Conservation (phyloP, 2,797 vertebrate genomes). For the Vespertilio murinus region DNA sequence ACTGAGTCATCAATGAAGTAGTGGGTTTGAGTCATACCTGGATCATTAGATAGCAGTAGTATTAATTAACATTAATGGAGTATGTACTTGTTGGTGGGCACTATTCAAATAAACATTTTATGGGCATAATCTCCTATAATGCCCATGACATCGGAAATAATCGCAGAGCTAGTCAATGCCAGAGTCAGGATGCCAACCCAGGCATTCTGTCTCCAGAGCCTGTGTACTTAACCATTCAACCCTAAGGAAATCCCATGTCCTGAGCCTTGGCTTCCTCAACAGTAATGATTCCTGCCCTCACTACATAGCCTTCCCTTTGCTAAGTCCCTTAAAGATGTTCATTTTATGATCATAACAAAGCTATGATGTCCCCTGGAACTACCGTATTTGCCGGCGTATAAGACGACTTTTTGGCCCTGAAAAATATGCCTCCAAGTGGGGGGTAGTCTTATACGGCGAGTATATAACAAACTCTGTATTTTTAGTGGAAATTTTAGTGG, state of each 20-base stretch:
- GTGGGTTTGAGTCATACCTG: background rate
- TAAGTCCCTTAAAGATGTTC: background rate
- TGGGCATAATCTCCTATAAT: background rate
- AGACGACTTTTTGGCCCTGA: too few species aligned
- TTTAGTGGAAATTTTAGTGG: too few species aligned
- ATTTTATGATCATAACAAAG: background rate
- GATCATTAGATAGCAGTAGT: background rate
- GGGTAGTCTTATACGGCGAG: too few species aligned
- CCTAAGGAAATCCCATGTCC: background rate
- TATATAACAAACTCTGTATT: too few species aligned
- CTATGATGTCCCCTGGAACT: background rate
- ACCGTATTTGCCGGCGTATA: too few species aligned
- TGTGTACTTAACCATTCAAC: background rate
- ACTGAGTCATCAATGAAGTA: background rate
- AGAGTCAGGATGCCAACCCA: background rate
- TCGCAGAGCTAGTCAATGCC: background rate
- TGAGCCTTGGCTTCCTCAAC: background rate
- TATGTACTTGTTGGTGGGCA: background rate
- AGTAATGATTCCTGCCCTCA: background rate
- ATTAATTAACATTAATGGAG: background rate
- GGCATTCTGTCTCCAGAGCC: background rate
- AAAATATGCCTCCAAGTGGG: too few species aligned
- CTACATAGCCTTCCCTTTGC: background rate
- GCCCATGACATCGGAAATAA: background rate
- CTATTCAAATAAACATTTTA: background rate